Evolutionary conservation across 1,140 invertebrate genomes (phyloP), one percentile per base, ranked within the genome.

Genomic region (Halotydeus destructor): DNA sequence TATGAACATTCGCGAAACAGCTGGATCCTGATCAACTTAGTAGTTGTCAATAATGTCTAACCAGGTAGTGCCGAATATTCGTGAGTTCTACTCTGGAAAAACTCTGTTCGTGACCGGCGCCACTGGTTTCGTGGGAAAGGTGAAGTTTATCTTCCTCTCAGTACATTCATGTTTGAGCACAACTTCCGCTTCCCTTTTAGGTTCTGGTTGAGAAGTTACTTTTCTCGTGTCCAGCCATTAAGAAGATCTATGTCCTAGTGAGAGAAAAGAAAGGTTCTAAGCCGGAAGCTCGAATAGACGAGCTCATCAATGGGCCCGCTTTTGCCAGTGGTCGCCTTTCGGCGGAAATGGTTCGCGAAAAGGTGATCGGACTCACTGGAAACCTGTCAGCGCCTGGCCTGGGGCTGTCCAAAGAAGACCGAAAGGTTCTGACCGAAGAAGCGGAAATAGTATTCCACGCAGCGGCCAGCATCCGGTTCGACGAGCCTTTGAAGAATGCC

Each of bases 401-500:
- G 24, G 89, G 88, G 3, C 77, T 98, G 49, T 79, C 72, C 50
- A 56, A 68, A 3, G 63, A 66, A 14, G 86, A 97, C 64, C 70
- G 76, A 51, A 63, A 70, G 33, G 58, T 66, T 19, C 60, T 89
- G 11, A 67, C 67, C 45, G 64, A 76, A 2, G 67, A 73, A 50
- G 79, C 94, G 34, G 77, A 79, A 37, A 67, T 96, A 46, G 88
- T 97, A 12, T 94, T 97, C 65, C 91, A 97, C 62, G 91, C 85
- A 38, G 93, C 93, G 5, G 91, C 91, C 24, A 96, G 91, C 12
- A 78, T 96, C 32, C 84, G 88, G 59, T 97, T 98, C 61, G 89
- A 97, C 58, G 91, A 97, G 63, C 83, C 85, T 44, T 67, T 97
- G 42, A 88, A 88, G 64, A n/a, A n/a, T 41, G 50, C 24, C 76